Evolutionary conservation across 2,888 invertebrate species (phyloP).

Genomic region (Nysson spinosus): DNA sequence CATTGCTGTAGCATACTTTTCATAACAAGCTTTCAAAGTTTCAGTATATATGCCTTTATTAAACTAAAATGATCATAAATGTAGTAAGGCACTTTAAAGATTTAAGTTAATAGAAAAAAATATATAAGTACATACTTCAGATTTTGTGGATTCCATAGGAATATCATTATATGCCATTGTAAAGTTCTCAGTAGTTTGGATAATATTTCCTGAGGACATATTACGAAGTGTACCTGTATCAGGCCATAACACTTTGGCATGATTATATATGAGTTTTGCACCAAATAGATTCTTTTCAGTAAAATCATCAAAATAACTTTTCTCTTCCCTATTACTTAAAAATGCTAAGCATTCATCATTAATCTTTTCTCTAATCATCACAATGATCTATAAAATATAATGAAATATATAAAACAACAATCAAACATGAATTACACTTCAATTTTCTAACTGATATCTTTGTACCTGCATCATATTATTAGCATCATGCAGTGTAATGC

Average conservation of each 20-base stretch:
- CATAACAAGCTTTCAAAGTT: constrained; percentile 79
- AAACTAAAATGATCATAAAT: constrained; percentile 78
- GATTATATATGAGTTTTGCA: constrained; percentile 61
- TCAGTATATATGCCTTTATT: constrained; percentile 80
- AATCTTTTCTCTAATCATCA: constrained; percentile 38
- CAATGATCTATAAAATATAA: constrained; percentile 29
- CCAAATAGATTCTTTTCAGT: constrained; percentile 57
- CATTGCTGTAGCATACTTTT: constrained; percentile 76
- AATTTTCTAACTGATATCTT: constrained; percentile 4
- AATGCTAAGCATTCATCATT: constrained; percentile 61
- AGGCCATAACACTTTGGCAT: constrained; percentile 64
- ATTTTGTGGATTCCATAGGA: constrained; percentile 30
- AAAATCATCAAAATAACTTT: constrained; percentile 13
- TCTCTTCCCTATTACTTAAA: constrained; percentile 44
- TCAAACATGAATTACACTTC: constrained; percentile 19
- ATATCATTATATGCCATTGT: constrained; percentile 64
- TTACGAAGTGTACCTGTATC: constrained; percentile 63
- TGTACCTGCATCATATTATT: constrained; percentile 81
- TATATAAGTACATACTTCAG: constrained; percentile 48
- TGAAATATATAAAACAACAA: constrained; percentile 16
- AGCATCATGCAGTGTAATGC: constrained; percentile 79
- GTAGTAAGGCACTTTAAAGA: constrained; percentile 1
- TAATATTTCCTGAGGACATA: constrained; percentile 58
- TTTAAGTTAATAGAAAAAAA: constrained; percentile 5
- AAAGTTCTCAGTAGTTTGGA: constrained; percentile 60